Evolutionary conservation across 1,140 invertebrate species (phyloP).

Genomic region (Drosophila novamexicana): DNA sequence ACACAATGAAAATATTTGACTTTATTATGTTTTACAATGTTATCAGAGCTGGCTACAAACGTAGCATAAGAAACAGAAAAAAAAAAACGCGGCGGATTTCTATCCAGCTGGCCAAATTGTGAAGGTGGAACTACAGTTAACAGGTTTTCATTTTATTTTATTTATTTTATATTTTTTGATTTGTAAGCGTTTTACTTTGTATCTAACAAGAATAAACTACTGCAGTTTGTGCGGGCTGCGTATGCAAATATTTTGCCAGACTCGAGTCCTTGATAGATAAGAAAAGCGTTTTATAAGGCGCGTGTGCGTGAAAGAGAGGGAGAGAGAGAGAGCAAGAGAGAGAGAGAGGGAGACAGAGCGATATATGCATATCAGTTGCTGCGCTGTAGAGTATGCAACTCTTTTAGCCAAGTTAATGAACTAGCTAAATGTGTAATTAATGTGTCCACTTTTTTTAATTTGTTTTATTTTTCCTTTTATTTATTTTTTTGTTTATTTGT

Average conservation of each 20-base stretch:
- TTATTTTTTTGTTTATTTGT: slow-evolving; percentile 1
- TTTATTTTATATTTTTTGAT: slow-evolving; percentile 3
- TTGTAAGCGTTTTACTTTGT: slow-evolving; percentile 34
- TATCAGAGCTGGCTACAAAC: slow-evolving; percentile 7
- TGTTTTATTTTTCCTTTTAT: not conserved
- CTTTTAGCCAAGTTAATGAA: slow-evolving; percentile 27
- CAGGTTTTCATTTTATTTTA: slow-evolving; percentile 7
- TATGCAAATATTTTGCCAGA: slow-evolving; percentile 45
- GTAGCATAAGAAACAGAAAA: not conserved
- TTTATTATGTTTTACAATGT: slow-evolving; percentile 26
- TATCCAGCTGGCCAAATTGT: not conserved
- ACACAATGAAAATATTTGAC: slow-evolving; percentile 40
- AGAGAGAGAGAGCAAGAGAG: not conserved
- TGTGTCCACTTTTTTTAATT: not conserved
- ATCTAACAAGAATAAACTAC: slow-evolving; percentile 27
- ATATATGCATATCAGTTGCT: not conserved
- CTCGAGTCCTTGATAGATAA: slow-evolving; percentile 30
- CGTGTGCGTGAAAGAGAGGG: not conserved
- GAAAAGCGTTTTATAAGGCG: not conserved
- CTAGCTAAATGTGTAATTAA: slow-evolving; percentile 1
- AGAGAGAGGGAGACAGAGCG: not conserved
- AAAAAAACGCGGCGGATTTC: slow-evolving; percentile 1
- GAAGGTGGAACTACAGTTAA: not conserved
- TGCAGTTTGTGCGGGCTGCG: slow-evolving; percentile 46
- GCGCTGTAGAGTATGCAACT: slow-evolving; percentile 43